Percentiles rank a stretch among this genome's conserved stretches.
These are phyloP conservation scores for Psilanteris sp. DNA, from an alignment of 1,140 invertebrate species.

Conservation along the genomic window DNA sequence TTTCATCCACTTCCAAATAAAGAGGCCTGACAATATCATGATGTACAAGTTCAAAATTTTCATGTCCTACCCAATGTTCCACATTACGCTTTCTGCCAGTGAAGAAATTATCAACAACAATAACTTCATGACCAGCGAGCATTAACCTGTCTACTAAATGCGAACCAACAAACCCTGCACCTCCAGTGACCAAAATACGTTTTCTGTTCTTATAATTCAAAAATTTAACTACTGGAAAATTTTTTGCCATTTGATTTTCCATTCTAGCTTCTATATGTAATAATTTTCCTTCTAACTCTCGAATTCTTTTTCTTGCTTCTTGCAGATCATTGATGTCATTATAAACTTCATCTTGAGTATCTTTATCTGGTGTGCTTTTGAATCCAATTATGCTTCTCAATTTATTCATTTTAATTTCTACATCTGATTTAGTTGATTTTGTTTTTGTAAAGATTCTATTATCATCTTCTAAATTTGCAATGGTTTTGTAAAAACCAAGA, in stretches of 20 bases:
- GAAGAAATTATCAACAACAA: constrained; percentile 99
- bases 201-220: constrained; percentile 94
- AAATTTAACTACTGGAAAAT: constrained; percentile 94
- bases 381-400: constrained; percentile 40
- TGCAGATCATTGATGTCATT: constrained; percentile 80
- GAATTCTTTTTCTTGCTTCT: constrained; percentile 83
- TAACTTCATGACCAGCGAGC: constrained; percentile 98
- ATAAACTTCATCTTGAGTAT: constrained; percentile 49
- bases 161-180: constrained; percentile 99
- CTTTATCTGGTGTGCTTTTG: constrained; percentile 27
- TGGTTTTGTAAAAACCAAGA: constrained; percentile 76
- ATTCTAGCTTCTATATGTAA: constrained; percentile 82
- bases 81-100: constrained; percentile 98
- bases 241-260: constrained; percentile 85
- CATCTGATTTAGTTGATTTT: constrained; percentile 13
- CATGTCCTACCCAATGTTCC: constrained; percentile 99
- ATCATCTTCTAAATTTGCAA: constrained; percentile 70
- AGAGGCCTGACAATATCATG: constrained; percentile 99
- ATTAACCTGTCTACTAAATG: constrained; percentile 98
- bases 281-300: constrained; percentile 86
- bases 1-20: constrained; percentile 99
- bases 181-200: constrained; percentile 96
- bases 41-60: constrained; percentile 99
- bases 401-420: constrained; percentile 25
- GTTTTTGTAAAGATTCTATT: constrained; percentile 30